Percentiles rank a stretch among this genome's conserved stretches.
These are phyloP conservation scores for Gallinago jamesoni DNA, from an alignment of 2,113 vertebrate species.

Conservation along the genomic window DNA sequence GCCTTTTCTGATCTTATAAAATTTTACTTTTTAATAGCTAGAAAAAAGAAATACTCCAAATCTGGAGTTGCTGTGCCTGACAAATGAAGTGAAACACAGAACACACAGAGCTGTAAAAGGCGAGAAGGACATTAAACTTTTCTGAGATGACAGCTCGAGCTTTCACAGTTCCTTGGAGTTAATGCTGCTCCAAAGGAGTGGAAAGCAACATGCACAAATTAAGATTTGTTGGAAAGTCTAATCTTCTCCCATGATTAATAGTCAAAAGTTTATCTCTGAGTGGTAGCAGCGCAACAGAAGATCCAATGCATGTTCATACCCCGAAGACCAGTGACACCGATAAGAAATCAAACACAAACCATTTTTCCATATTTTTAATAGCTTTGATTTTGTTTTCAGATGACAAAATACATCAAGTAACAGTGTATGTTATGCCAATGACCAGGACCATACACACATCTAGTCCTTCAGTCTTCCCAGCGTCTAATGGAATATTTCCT, in stretches of 20 bases:
- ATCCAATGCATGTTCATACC: background rate
- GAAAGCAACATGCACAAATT: background rate
- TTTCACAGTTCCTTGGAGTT: background rate
- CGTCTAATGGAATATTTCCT: background rate
- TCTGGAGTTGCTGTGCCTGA: background rate
- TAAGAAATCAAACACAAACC: background rate
- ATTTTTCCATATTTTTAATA: rapidly evolving
- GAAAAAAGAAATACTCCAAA: background rate
- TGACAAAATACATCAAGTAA: background rate
- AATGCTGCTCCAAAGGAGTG: background rate
- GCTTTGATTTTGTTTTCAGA: background rate
- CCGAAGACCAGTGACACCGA: background rate
- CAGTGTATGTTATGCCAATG: rapidly evolving
- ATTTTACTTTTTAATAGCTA: background rate
- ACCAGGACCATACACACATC: background rate
- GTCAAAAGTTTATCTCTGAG: background rate
- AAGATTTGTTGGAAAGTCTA: background rate
- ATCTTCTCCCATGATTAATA: background rate
- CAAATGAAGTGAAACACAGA: background rate
- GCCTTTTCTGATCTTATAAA: background rate
- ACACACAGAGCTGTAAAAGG: background rate
- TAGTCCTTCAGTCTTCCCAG: background rate
- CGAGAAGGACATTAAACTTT: background rate
- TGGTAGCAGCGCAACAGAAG: background rate
- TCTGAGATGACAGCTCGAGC: background rate